Evolutionary conservation across 2,797 vertebrate genomes (phyloP).

Genomic region (Geotrypetes seraphini): DNA sequence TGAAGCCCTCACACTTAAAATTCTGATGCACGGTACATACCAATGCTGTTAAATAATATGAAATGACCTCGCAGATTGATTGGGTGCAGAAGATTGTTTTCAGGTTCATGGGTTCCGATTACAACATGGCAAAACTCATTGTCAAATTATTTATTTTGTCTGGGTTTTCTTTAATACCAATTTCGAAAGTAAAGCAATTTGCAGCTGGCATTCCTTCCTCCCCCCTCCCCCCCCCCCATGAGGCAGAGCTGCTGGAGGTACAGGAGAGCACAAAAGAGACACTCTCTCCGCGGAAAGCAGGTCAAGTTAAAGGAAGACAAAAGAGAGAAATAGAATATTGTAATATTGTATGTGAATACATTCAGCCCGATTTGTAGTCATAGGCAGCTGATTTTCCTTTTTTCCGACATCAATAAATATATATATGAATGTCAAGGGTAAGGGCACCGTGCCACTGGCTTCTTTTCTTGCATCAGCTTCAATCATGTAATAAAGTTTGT

Average conservation of each 20-base stretch:
- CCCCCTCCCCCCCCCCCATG: constrained; percentile 6
- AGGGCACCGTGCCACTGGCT: too few species aligned
- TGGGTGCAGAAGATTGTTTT: neutral
- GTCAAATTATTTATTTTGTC: accelerated
- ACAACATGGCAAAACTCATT: neutral
- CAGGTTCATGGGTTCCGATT: neutral
- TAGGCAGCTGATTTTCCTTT: too few species aligned
- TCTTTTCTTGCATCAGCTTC: too few species aligned
- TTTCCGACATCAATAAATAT: too few species aligned
- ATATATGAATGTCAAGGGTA: too few species aligned
- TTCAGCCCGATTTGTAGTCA: too few species aligned
- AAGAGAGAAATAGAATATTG: neutral
- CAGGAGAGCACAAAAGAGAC: neutral
- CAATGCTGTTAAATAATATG: neutral
- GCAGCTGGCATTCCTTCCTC: constrained; percentile 2
- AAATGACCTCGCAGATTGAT: neutral
- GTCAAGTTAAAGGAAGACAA: neutral
- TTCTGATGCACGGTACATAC: neutral
- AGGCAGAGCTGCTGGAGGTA: accelerated
- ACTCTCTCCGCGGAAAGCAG: neutral
- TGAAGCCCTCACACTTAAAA: too few species aligned
- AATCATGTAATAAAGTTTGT: too few species aligned
- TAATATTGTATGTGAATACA: too few species aligned
- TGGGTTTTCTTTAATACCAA: too few species aligned
- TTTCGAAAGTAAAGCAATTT: neutral